A percentile compares a stretch with the other conserved stretches of the same genome.
phyloP scores from a whole-genome alignment of 2,888 invertebrate species.

The Rotaria magnacalcarata region DNA sequence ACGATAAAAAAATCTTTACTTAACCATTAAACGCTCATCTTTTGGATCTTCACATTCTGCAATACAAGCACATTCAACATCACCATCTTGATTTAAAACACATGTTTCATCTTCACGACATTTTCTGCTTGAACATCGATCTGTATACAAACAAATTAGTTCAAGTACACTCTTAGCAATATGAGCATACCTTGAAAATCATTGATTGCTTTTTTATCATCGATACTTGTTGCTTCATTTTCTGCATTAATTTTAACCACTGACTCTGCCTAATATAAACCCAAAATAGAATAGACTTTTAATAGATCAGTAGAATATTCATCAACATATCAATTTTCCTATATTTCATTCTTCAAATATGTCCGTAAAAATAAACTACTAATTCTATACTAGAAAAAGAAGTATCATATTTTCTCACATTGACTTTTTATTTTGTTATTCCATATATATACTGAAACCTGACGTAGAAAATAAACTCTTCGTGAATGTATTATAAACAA shows the following conservation, averaged over 20 bases:
- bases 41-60: constrained; percentile 43
- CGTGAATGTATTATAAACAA: too few relatives aligned
- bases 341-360: background rate
- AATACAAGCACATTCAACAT: constrained; percentile 42
- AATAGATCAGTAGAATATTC: background rate
- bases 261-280: background rate
- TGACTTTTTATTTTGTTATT: too few relatives aligned
- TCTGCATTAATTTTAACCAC: background rate
- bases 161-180: background rate
- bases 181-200: background rate
- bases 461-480: too few relatives aligned
- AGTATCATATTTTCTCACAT: too few relatives aligned
- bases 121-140: constrained; percentile 36
- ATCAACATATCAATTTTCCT: background rate
- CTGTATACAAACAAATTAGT: background rate
- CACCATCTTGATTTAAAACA: constrained; percentile 29
- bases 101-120: constrained; percentile 41
- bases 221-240: background rate
- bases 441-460: too few relatives aligned
- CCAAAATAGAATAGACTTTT: background rate
- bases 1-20: background rate
- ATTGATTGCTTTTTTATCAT: background rate
- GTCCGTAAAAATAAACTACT: too few relatives aligned
- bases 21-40: constrained; percentile 40
- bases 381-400: too few relatives aligned